These are phyloP conservation scores for Diadumene lineata DNA, from an alignment of 92 coral and sea anemone genomes.

Conservation along the genomic window DNA sequence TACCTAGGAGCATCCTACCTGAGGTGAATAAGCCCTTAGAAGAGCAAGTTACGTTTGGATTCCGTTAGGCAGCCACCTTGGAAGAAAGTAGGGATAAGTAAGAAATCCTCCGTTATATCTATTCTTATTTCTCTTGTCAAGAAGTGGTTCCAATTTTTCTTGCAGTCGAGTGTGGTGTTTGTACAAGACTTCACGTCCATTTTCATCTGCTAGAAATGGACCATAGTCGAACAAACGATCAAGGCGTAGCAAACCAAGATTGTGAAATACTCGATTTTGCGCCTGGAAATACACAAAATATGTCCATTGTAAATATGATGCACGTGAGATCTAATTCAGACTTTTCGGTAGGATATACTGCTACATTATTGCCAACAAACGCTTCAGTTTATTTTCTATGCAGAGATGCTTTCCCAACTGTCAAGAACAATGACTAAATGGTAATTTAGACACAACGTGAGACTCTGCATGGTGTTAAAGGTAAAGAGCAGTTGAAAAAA, in stretches of 20 bases:
- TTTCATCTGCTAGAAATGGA: constrained; percentile 20
- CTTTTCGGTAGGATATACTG: too few relatives aligned
- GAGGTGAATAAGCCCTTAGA: neutral
- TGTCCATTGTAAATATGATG: too few relatives aligned
- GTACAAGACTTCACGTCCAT: constrained; percentile 18
- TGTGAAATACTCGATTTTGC: constrained; percentile 37
- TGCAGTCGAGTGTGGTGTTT: constrained; percentile 25
- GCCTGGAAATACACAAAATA: constrained; percentile 17
- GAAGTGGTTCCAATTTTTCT: neutral
- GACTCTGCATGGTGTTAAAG: too few relatives aligned
- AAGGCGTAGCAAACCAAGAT: constrained; percentile 38
- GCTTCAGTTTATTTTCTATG: too few relatives aligned
- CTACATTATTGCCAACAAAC: too few relatives aligned
- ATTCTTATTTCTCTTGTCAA: constrained; percentile 38
- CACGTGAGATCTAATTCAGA: too few relatives aligned
- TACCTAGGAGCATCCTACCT: too few relatives aligned
- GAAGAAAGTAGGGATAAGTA: constrained; percentile 57
- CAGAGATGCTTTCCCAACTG: too few relatives aligned
- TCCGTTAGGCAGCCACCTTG: constrained; percentile 60
- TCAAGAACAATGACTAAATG: too few relatives aligned
- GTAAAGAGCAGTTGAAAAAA: too few relatives aligned
- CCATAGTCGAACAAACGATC: constrained; percentile 60
- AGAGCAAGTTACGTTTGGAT: constrained; percentile 19
- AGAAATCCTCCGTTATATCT: constrained; percentile 37
- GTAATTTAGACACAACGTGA: too few relatives aligned